Evolutionary conservation across 2,888 invertebrate species (phyloP).

Genomic region (Volucella inflata): DNA sequence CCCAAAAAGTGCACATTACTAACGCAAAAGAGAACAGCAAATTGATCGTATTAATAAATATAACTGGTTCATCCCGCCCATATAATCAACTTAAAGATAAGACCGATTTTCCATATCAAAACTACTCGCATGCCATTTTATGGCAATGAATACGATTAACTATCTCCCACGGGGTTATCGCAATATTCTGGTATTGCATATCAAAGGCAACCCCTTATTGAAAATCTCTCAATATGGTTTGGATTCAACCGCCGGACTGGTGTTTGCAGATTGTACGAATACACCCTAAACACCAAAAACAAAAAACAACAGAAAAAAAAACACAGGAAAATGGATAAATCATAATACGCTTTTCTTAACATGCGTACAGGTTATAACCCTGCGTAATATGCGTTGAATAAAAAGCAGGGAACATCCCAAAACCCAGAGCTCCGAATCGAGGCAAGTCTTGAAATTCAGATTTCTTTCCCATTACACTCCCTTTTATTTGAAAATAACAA

Average conservation of each 20-base stretch:
- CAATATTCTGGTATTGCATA: constrained; percentile 67
- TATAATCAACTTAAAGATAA: constrained; percentile 83
- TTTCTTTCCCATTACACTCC: constrained; percentile 71
- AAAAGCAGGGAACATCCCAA: constrained; percentile 17
- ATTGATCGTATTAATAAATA: constrained; percentile 84
- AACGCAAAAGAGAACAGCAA: constrained; percentile 83
- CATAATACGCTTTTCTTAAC: constrained; percentile 81
- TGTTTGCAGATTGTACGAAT: constrained; percentile 66
- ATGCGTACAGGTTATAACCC: constrained; percentile 81
- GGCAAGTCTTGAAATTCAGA: constrained; percentile 68
- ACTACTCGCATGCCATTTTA: constrained; percentile 74
- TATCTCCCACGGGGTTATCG: constrained; percentile 67
- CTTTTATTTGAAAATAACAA: constrained; percentile 81
- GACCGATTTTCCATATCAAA: constrained; percentile 76
- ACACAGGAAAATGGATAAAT: constrained; percentile 78
- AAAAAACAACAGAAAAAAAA: constrained; percentile 77
- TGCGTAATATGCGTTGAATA: constrained; percentile 80
- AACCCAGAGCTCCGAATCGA: background rate
- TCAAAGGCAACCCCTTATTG: constrained; percentile 68
- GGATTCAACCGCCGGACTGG: constrained; percentile 76
- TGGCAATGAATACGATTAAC: constrained; percentile 76
- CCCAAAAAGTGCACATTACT: constrained; percentile 77
- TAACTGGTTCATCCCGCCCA: constrained; percentile 84
- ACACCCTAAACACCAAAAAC: constrained; percentile 74
- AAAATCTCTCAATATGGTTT: constrained; percentile 74